These are phyloP conservation scores for Pachyuromys duprasi DNA, from an alignment of 2,797 vertebrate genomes.

Conservation along the genomic window DNA sequence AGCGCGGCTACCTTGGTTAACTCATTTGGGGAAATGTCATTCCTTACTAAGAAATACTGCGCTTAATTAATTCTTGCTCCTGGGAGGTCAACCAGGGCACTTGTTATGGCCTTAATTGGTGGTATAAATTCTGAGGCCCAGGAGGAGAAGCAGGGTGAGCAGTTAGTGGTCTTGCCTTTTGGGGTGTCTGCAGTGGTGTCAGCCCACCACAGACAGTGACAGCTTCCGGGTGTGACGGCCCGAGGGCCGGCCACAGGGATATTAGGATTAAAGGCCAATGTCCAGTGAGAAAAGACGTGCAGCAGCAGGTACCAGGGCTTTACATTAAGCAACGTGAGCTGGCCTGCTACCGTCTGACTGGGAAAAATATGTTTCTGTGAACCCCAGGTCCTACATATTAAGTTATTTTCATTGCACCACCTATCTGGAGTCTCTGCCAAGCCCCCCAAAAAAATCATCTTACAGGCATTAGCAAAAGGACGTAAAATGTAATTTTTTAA, in stretches of 20 bases:
- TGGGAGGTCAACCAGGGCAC: slow-evolving; percentile 89
- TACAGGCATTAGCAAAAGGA: slow-evolving; percentile 85
- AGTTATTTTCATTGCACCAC: slow-evolving; percentile 87
- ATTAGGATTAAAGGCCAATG: slow-evolving; percentile 83
- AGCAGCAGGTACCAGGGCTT: slow-evolving; percentile 77
- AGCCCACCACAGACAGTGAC: slow-evolving; percentile 70
- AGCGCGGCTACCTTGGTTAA: slow-evolving; percentile 78
- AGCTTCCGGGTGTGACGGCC: slow-evolving; percentile 83
- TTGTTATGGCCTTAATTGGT: slow-evolving; percentile 90
- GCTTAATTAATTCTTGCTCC: slow-evolving; percentile 90
- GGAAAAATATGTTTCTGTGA: slow-evolving; percentile 83
- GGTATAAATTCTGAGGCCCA: slow-evolving; percentile 88
- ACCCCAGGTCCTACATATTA: slow-evolving; percentile 86
- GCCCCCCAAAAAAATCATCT: slow-evolving; percentile 81
- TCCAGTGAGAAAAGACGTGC: slow-evolving; percentile 80
- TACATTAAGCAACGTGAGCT: slow-evolving; percentile 83
- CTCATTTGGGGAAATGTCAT: slow-evolving; percentile 86
- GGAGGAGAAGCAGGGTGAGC: slow-evolving; percentile 78
- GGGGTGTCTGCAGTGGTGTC: slow-evolving; percentile 65
- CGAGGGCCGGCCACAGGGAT: slow-evolving; percentile 79
- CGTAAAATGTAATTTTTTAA: slow-evolving; percentile 87
- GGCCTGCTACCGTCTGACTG: slow-evolving; percentile 76
- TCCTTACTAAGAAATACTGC: slow-evolving; percentile 89
- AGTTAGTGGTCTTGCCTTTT: slow-evolving; percentile 82
- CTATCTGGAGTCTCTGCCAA: slow-evolving; percentile 87